Evolutionary conservation across 2,797 vertebrate genomes (phyloP).

Genomic region (Poeciliopsis gracilis): DNA sequence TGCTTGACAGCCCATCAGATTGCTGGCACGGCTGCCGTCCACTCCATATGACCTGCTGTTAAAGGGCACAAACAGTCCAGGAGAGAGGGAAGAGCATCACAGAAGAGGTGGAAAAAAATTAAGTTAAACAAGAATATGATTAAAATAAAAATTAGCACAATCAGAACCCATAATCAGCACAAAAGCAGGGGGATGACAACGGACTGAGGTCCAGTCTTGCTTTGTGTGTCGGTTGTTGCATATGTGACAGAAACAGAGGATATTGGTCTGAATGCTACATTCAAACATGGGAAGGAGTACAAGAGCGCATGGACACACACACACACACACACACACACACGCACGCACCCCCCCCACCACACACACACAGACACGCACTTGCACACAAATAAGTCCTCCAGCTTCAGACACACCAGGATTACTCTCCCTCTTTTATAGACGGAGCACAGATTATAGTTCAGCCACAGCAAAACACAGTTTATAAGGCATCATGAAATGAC

Average conservation of each 20-base stretch:
- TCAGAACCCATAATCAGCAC: constrained; percentile 23
- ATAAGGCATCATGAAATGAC: constrained; percentile 45
- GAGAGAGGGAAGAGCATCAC: constrained; percentile 10
- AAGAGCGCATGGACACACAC: constrained; percentile 21
- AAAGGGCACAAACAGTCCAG: constrained; percentile 14
- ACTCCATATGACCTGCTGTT: constrained; percentile 27
- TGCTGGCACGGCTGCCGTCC: constrained; percentile 39
- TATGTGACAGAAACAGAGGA: constrained; percentile 10
- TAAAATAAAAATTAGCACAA: constrained; percentile 15
- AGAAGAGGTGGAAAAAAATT: constrained; percentile 31
- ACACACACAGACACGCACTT: constrained; percentile 7
- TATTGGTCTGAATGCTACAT: constrained; percentile 17
- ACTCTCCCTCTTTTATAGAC: constrained; percentile 29
- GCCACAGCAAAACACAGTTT: constrained; percentile 48
- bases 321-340: constrained; percentile 9
- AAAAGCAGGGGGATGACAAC: constrained; percentile 56
- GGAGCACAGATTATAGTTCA: constrained; percentile 55
- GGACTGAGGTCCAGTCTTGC: constrained; percentile 50
- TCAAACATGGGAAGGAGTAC: constrained; percentile 44
- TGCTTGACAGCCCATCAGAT: constrained; percentile 43
- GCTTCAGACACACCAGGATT: constrained; percentile 68
- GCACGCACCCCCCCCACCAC: no score
- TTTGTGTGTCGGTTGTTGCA: constrained; percentile 12
- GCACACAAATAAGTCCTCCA: constrained; percentile 40
- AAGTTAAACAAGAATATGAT: constrained; percentile 17